These are phyloP conservation scores for Argyrosomus regius DNA, from an alignment of 2,797 vertebrate species.

Conservation along the genomic window DNA sequence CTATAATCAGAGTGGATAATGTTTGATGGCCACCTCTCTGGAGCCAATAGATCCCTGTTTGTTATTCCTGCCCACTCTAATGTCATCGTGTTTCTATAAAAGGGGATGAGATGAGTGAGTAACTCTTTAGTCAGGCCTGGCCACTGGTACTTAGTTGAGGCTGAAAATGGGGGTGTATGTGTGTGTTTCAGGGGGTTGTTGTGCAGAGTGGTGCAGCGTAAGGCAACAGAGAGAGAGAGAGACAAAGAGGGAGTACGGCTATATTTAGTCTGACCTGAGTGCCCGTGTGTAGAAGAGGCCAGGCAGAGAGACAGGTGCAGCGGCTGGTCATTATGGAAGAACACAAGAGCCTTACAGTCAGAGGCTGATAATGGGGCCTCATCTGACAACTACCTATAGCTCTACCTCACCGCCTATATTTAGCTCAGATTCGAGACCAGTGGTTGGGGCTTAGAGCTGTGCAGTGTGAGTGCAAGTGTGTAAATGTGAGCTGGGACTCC, in stretches of 20 bases:
- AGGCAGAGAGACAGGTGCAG: conserved; percentile 85
- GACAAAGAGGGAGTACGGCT: conserved; percentile 65
- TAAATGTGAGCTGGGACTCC: conserved; percentile 44
- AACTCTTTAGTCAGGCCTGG: conserved; percentile 44
- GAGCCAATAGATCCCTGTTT: conserved; percentile 74
- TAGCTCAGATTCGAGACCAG: conserved; percentile 63
- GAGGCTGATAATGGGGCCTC: conserved; percentile 80
- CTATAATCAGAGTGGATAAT: conserved; percentile 61
- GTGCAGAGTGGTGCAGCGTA: conserved; percentile 41
- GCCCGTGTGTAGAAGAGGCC: conserved; percentile 72
- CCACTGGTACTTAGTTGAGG: conserved; percentile 39
- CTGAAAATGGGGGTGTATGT: conserved; percentile 49
- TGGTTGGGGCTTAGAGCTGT: conserved; percentile 41
- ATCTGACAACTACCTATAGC: conserved; percentile 76
- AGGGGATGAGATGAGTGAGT: conserved; percentile 62
- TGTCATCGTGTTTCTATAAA: conserved; percentile 81
- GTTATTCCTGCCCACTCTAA: conserved; percentile 75
- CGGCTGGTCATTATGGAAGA: conserved; percentile 79
- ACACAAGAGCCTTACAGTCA: conserved; percentile 77
- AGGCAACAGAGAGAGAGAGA: conserved; percentile 65
- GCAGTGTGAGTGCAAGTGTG: conserved; percentile 42
- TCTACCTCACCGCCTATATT: conserved; percentile 75
- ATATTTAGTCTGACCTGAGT: conserved; percentile 86
- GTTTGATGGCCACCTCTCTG: conserved; percentile 59
- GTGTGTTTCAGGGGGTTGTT: conserved; percentile 6